Base-by-base conservation (phyloP, 2,113 vertebrate genomes). In the Stictonetta naevosa region DNA sequence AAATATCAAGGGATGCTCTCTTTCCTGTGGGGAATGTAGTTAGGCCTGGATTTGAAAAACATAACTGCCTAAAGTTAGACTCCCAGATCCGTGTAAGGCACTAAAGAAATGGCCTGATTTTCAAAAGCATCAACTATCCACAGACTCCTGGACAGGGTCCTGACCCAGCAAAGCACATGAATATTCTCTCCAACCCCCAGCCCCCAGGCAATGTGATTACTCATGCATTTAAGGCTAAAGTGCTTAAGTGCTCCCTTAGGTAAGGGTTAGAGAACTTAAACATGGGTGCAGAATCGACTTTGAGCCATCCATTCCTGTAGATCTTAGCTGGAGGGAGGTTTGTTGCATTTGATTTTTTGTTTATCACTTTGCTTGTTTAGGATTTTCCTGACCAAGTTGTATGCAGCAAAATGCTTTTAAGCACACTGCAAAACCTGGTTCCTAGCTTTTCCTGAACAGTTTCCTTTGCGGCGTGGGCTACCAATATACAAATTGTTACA, bases 161-260 rank as follows among this genome's bases (percentile, higher is more conserved):
- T 92, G 90, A 97, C 89, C 86, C 58, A 58, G 74, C 74, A 79
- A 91, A 81, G 89, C 71, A 87, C 17, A 89, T 58, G 89, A 89
- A 79, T 84, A 84, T 82, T 84, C 62, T 88, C 16, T 34, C 60
- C 68, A 46, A 1, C 56, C 69, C 66, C 80, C 52, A 13, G 46
- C 60, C 92, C 92, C 0, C 15, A 76, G 93, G 94, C 91, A 66
- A 58, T 0, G 1, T 8, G 80, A 59, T 23, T 86, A 83, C 88
- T 94, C 74, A 50, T 78, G 90, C 95, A 82, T 93, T 92, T 86
- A 81, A 88, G 36, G 66, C 69, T 90, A 2, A 94, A 93, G 86
- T 75, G 90, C 90, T 95, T 97, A 96, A 95, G 92, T 96, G 92
- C 76, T 93, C 88, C 92, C 38, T 3, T 86, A 90, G 93, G 88